Evolutionary conservation across 2,797 vertebrate species (phyloP).

Genomic region (Crax fasciolata): DNA sequence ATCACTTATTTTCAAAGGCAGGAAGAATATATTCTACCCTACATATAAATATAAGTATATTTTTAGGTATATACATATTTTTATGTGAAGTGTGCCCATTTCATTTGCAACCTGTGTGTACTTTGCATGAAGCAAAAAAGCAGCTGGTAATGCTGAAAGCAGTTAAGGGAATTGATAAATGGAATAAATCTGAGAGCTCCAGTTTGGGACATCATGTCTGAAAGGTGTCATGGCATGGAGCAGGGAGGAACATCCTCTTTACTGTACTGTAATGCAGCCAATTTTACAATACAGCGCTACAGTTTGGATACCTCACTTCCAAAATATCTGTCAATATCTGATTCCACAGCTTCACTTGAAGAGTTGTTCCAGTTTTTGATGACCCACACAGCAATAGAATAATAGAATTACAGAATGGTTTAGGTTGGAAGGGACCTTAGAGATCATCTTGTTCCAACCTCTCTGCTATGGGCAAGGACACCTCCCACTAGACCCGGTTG

Average conservation of each 20-base stretch:
- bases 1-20: not conserved
- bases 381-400: not conserved
- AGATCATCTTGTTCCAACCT: no score
- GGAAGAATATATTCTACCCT: not conserved
- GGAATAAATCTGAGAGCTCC: not conserved
- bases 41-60: not conserved
- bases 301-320: not conserved
- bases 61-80: no score
- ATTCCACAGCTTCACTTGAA: not conserved
- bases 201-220: not conserved
- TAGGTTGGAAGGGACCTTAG: no score
- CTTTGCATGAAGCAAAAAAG: not conserved
- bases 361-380: not conserved
- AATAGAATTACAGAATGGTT: no score
- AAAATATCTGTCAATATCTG: not conserved
- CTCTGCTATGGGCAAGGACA: no score
- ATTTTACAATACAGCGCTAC: not conserved
- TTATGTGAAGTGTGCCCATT: not conserved
- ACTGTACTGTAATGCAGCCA: not conserved
- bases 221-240: not conserved
- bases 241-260: not conserved
- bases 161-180: not conserved
- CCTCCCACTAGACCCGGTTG: no score
- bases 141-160: not conserved
- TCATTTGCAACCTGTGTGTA: not conserved